These are phyloP conservation scores for Aricia artaxerxes DNA, from an alignment of 2,888 invertebrate genomes.

Conservation along the genomic window DNA sequence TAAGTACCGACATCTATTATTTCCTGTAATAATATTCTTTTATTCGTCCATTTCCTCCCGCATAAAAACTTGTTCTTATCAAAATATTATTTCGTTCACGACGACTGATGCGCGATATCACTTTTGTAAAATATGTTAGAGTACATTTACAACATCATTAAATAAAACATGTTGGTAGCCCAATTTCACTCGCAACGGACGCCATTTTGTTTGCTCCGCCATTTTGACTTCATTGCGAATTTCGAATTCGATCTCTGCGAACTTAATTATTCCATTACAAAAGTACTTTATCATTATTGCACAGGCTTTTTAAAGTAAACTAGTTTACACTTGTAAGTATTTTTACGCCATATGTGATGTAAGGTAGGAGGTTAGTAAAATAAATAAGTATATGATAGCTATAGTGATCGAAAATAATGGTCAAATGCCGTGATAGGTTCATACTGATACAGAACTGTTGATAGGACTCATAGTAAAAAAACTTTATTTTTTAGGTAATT, in stretches of 20 bases:
- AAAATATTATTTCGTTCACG: constrained; percentile 69
- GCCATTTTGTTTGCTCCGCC: not conserved
- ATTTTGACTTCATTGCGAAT: not conserved
- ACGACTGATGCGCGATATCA: constrained; percentile 35
- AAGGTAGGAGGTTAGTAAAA: not conserved
- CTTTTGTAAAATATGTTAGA: constrained; percentile 29
- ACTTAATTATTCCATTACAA: constrained; percentile 9
- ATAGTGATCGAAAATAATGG: constrained; percentile 31
- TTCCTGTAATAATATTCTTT: constrained; percentile 49
- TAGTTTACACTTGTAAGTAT: constrained; percentile 18
- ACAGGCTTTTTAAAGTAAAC: constrained; percentile 8
- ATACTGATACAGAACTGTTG: not conserved
- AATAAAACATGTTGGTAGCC: constrained; percentile 1
- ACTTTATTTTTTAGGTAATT: not conserved
- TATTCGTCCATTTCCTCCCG: constrained; percentile 52
- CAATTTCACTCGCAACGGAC: not conserved
- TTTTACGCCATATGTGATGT: not conserved
- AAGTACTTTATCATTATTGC: constrained; percentile 23
- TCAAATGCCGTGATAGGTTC: not conserved
- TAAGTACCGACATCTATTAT: constrained; percentile 63
- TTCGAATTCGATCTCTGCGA: constrained; percentile 6
- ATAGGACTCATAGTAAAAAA: not conserved
- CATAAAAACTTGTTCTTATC: constrained; percentile 73
- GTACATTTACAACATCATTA: constrained; percentile 23
- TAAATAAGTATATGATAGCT: not conserved